Evolutionary conservation across 2,797 vertebrate species (phyloP).

Genomic region (Hirundo rustica): DNA sequence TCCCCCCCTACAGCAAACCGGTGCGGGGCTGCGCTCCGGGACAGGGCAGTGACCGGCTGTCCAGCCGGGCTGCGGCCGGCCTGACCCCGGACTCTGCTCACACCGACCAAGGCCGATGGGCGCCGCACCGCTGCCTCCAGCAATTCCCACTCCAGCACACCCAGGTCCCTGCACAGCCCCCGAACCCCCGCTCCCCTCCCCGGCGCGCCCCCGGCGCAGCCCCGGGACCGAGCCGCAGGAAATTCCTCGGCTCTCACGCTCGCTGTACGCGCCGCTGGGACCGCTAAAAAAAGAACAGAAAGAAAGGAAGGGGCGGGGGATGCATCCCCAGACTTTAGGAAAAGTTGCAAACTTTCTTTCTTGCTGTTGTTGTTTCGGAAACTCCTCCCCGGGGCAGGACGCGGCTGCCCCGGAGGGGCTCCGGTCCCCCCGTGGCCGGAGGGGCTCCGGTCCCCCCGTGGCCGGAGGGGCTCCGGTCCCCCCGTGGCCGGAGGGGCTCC

Average conservation of each 20-base stretch:
- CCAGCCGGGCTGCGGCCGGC: neutral
- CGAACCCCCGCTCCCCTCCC: neutral
- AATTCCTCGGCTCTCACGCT: neutral
- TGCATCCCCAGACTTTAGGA: neutral
- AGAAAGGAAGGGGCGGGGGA: neutral
- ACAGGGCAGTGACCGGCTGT: neutral
- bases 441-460: no score
- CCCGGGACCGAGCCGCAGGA: neutral
- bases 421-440: no score
- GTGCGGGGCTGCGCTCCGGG: neutral
- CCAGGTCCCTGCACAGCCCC: neutral
- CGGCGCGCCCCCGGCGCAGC: neutral
- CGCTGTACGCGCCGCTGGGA: neutral
- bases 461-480: no score
- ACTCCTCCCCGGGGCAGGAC: neutral
- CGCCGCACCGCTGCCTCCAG: neutral
- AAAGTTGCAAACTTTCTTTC: neutral
- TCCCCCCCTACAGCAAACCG: neutral
- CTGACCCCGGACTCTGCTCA: neutral
- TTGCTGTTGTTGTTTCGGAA: neutral
- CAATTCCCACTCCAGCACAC: neutral
- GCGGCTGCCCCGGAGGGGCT: neutral
- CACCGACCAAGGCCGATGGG: neutral
- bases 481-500: no score
- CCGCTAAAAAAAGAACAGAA: neutral